Evolutionary conservation across 2,797 vertebrate species (phyloP), one percentile per base, ranked within the genome.

Genomic region (Crocidura indochinensis): DNA sequence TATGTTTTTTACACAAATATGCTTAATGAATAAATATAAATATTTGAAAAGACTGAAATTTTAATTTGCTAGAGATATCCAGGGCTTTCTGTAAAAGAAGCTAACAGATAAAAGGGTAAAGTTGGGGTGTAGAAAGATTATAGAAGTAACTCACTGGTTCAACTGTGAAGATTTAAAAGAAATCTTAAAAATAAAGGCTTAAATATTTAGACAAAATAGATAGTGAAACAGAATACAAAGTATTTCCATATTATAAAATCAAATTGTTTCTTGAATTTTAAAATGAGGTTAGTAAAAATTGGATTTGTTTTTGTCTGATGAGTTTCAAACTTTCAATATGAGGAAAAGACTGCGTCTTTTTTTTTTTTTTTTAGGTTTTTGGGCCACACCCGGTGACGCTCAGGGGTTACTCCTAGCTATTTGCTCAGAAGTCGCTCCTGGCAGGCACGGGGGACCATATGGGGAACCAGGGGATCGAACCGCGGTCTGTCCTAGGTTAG

Each of bases 271-370:
- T 76, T 26, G 4, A 26, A 65, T 65, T 78, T 90, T 76, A 5
- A 20, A 24, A 90, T 67, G 27, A 68, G 9, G 60, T 84, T 69
- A 60, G 3, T 19, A 86, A 83, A 77, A 1, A 73, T 56, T 64
- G 10, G 44, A 38, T 22, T 75, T 78, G 0, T 68, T 84, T 91
- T 83, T 90, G 15, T 49, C 77, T 88, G 9, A 19, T 84, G 26
- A 79, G 68, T 26, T 72, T 3, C 24, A 74, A n/a, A 56, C 1
- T 17, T 20, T 90, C 10, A 68, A 87, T 38, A 24, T 1, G 12
- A 27, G 29, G 49, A 6, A 22, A 83, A 73, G 6, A 75, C 46
- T 10, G 44, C 22, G 69, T 6, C 0, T 3, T 91, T 56, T 31
- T n/a, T n/a, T n/a, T n/a, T n/a, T n/a, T n/a, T n/a, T n/a, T n/a